Conservation (phyloP, 2,888 invertebrate genomes). For the Eupithecia subumbrata region DNA sequence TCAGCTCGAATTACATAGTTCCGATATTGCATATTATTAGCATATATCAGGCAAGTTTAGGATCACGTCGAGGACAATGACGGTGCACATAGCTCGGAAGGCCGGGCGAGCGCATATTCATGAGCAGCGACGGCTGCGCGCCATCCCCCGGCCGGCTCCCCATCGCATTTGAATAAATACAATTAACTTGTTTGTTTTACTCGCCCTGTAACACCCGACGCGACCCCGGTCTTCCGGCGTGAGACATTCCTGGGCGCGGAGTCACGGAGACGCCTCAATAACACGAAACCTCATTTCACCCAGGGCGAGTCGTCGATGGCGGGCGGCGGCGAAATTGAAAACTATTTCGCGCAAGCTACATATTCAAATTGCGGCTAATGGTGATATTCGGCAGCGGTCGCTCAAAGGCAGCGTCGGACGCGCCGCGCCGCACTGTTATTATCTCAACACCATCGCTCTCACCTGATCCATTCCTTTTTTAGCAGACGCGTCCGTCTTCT, state of each 20-base stretch:
- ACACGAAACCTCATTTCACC: slow-evolving; percentile 35
- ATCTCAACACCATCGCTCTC: slow-evolving; percentile 83
- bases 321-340: slow-evolving; percentile 59
- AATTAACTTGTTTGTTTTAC: slow-evolving; percentile 84
- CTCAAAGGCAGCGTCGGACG: slow-evolving; percentile 69
- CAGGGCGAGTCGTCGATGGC: slow-evolving; percentile 43
- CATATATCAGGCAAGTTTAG: slow-evolving; percentile 48
- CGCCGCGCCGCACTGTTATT: slow-evolving; percentile 79
- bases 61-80: slow-evolving; percentile 57
- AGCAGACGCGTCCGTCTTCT: slow-evolving; percentile 73
- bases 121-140: slow-evolving; percentile 74
- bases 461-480: slow-evolving; percentile 80
- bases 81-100: slow-evolving; percentile 71
- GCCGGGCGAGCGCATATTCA: slow-evolving; percentile 71
- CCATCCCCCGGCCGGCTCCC: slow-evolving; percentile 56
- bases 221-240: slow-evolving; percentile 63
- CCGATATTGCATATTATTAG: slow-evolving; percentile 44
- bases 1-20: slow-evolving; percentile 23
- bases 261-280: slow-evolving; percentile 31
- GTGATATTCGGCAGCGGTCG: slow-evolving; percentile 76
- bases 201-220: slow-evolving; percentile 66
- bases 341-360: slow-evolving; percentile 63
- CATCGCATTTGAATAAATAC: slow-evolving; percentile 82
- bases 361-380: slow-evolving; percentile 77
- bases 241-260: slow-evolving; percentile 58